phyloP scores from a whole-genome alignment of 2,888 invertebrate genomes.

The Eristalinus sepulchralis region DNA sequence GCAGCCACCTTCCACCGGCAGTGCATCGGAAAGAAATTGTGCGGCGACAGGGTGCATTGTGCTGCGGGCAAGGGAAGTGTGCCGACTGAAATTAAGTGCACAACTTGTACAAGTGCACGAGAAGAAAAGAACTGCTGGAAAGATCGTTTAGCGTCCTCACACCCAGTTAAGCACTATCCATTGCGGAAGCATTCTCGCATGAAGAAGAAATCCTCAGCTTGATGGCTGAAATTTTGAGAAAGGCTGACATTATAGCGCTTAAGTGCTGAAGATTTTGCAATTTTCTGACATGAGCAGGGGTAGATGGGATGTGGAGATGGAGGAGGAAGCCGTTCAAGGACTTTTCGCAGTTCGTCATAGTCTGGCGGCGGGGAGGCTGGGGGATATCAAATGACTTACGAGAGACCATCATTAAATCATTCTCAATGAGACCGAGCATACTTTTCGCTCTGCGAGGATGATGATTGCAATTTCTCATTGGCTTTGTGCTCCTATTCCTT shows the following conservation, averaged over 20 bases:
- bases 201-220: neutral
- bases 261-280: neutral
- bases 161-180: neutral
- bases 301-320: neutral
- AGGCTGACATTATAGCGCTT: neutral
- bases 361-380: neutral
- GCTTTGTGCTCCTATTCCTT: too few relatives aligned
- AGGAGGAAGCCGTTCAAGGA: neutral
- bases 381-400: neutral
- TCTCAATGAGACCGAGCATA: neutral
- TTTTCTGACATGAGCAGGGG: neutral
- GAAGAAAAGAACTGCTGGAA: neutral
- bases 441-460: neutral
- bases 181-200: neutral
- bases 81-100: slow-evolving; percentile 4
- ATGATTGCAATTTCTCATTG: too few relatives aligned
- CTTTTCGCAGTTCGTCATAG: neutral
- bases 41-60: neutral
- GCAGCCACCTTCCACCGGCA: neutral
- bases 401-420: neutral
- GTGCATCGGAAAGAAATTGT: neutral
- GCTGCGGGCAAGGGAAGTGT: neutral
- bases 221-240: slow-evolving; percentile 16
- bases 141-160: neutral
- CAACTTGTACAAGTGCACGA: neutral